These are phyloP conservation scores for Catajapyx aquilonaris DNA, from an alignment of 1,140 invertebrate species.

Conservation along the genomic window DNA sequence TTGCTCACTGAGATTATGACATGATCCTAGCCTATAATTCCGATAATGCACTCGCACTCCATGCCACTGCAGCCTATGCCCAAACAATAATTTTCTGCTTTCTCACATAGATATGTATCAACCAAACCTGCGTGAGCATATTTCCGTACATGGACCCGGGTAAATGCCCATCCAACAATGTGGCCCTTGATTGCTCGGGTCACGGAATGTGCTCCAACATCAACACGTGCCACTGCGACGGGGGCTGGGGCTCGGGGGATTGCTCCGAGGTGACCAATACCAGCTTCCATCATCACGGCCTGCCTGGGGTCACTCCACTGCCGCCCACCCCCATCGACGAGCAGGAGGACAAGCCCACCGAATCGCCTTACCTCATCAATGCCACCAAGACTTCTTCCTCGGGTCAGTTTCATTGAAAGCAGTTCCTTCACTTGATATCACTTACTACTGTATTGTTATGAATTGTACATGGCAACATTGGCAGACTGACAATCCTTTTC, in stretches of 20 bases:
- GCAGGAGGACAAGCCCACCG: constrained; percentile 1
- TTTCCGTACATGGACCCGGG: constrained; percentile 60
- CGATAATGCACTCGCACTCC: too few relatives aligned
- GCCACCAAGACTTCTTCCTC: not conserved
- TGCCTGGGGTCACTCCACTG: constrained; percentile 9
- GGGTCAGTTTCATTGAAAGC: not conserved
- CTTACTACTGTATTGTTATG: too few relatives aligned
- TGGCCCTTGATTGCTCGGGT: constrained; percentile 73
- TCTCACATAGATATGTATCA: constrained; percentile 55
- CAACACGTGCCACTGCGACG: constrained; percentile 75
- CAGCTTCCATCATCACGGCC: constrained; percentile 20
- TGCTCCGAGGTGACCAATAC: constrained; percentile 52
- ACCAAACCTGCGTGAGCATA: constrained; percentile 71
- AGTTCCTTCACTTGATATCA: too few relatives aligned
- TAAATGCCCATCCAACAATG: constrained; percentile 72
- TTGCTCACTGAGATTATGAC: too few relatives aligned
- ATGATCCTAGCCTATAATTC: too few relatives aligned
- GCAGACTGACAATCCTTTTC: too few relatives aligned
- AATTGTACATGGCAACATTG: too few relatives aligned
- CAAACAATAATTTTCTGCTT: constrained; percentile 6
- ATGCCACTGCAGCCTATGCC: too few relatives aligned
- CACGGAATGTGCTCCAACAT: constrained; percentile 86
- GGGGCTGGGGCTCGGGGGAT: constrained; percentile 70
- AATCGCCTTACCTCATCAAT: not conserved
- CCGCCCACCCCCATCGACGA: constrained; percentile 13